Conservation (phyloP, 2,888 invertebrate genomes). For the Neria commutata region DNA sequence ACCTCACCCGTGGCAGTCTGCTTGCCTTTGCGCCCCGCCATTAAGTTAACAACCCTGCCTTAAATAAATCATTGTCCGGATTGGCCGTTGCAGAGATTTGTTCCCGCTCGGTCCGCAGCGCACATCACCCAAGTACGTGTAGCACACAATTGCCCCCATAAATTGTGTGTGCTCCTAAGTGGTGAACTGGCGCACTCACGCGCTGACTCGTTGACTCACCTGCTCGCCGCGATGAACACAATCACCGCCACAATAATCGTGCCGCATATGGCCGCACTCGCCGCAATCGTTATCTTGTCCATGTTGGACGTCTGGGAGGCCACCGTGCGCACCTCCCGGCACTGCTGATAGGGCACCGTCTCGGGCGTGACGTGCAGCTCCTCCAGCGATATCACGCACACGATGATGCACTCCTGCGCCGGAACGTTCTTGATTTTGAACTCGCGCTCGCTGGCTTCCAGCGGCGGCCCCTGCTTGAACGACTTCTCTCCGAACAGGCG, state of each 20-base stretch:
- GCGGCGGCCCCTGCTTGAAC: constrained; percentile 88
- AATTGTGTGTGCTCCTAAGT: not conserved
- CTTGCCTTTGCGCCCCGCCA: too few species aligned
- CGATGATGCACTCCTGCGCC: constrained; percentile 90
- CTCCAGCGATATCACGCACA: constrained; percentile 90
- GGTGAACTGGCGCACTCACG: not conserved
- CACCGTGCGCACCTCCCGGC: constrained; percentile 87
- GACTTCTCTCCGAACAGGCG: constrained; percentile 86
- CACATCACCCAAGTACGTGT: not conserved
- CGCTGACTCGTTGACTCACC: constrained; percentile 44
- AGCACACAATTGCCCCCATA: not conserved
- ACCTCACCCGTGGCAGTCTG: too few species aligned
- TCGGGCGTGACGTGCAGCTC: constrained; percentile 87
- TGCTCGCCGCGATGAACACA: constrained; percentile 86
- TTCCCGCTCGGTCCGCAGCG: not conserved
- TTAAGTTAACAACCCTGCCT: too few species aligned
- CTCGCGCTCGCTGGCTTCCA: constrained; percentile 87
- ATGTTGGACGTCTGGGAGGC: constrained; percentile 84
- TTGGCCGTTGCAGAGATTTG: too few species aligned
- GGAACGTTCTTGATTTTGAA: constrained; percentile 94
- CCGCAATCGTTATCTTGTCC: constrained; percentile 94
- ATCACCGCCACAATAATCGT: constrained; percentile 90
- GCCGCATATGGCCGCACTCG: constrained; percentile 90
- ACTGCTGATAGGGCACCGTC: constrained; percentile 83
- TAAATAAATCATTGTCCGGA: too few species aligned